phyloP scores from a whole-genome alignment of 2,888 invertebrate species.

The Amblyjoppa proteus region DNA sequence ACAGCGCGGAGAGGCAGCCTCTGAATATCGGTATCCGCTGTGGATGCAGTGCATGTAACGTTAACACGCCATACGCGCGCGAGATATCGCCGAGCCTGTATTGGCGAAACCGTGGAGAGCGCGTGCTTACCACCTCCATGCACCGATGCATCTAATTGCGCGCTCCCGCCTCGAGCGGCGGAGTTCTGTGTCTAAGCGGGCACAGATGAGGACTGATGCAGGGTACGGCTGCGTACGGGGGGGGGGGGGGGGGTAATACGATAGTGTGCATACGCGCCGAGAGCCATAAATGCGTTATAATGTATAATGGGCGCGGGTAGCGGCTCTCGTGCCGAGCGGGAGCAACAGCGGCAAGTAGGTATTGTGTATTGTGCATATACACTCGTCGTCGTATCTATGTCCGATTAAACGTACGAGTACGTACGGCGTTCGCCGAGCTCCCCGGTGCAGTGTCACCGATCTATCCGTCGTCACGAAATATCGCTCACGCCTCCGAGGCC shows the following conservation, averaged over 20 bases:
- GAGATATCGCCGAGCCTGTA: constrained; percentile 40
- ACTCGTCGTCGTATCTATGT: background rate
- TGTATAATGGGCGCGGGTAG: constrained; percentile 34
- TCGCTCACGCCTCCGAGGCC: constrained; percentile 67
- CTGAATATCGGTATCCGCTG: constrained; percentile 42
- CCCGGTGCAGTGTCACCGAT: constrained; percentile 64
- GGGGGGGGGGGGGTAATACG: background rate
- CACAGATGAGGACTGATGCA: constrained; percentile 56
- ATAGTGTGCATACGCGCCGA: constrained; percentile 12
- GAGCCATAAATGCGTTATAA: constrained; percentile 35
- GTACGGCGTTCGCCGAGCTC: constrained; percentile 3
- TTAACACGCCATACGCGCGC: constrained; percentile 55
- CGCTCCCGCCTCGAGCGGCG: constrained; percentile 72
- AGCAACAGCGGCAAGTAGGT: constrained; percentile 13
- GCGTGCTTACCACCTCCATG: constrained; percentile 79
- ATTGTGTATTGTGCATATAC: constrained; percentile 15
- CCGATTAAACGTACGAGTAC: constrained; percentile 8
- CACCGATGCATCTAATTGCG: constrained; percentile 79
- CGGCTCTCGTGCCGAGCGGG: constrained; percentile 13
- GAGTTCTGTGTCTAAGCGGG: constrained; percentile 54
- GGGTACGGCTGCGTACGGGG: constrained; percentile 8
- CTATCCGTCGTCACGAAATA: constrained; percentile 68
- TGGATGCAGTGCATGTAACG: constrained; percentile 32
- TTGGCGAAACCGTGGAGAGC: constrained; percentile 69
- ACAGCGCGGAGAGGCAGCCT: constrained; percentile 14